Evolutionary conservation across 2,113 vertebrate species (phyloP).

Genomic region (Guaruba guarouba): DNA sequence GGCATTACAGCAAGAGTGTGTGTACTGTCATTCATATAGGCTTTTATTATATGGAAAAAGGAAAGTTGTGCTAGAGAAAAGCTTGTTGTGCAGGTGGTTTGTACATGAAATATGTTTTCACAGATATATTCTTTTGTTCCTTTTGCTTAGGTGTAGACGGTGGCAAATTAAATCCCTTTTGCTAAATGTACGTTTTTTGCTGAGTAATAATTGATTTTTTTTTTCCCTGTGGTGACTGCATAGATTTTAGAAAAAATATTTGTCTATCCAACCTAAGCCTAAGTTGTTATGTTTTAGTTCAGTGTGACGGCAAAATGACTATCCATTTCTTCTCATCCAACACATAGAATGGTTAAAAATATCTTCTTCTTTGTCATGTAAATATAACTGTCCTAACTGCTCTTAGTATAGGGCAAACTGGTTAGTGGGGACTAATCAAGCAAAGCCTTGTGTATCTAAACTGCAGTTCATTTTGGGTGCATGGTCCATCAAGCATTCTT

Average conservation of each 20-base stretch:
- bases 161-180: background rate
- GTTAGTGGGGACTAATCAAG: background rate
- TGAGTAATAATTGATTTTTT: background rate
- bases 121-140: background rate
- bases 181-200: background rate
- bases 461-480: background rate
- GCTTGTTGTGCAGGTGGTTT: background rate
- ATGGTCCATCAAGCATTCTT: background rate
- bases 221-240: rapidly evolving
- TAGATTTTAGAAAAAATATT: background rate
- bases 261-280: background rate
- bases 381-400: background rate
- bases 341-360: background rate
- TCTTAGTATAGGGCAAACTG: background rate
- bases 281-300: background rate
- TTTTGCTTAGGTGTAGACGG: background rate
- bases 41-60: background rate
- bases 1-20: background rate
- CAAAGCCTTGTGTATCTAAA: background rate
- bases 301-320: background rate
- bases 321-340: background rate
- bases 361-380: background rate
- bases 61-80: background rate
- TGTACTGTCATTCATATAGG: background rate
- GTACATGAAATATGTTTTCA: background rate